These are phyloP conservation scores for Acanthosepion lycidas DNA, from an alignment of 2,888 invertebrate genomes.

Conservation along the genomic window DNA sequence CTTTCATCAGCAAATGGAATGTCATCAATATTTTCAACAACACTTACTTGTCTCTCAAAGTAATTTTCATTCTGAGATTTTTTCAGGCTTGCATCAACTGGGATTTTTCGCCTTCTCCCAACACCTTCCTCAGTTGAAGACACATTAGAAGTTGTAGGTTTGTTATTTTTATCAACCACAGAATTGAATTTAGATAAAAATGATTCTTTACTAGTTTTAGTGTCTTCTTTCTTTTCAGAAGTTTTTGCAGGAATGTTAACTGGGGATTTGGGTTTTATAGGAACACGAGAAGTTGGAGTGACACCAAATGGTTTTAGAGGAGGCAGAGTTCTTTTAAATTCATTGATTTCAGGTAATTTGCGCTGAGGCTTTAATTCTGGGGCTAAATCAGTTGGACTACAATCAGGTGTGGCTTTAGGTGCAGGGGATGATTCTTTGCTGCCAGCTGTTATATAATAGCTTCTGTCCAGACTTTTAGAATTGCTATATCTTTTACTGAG, in stretches of 20 bases:
- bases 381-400: constrained; percentile 38
- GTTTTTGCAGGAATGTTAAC: constrained; percentile 15
- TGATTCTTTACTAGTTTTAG: not conserved
- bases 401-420: constrained; percentile 36
- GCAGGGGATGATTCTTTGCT: constrained; percentile 39
- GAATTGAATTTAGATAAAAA: not conserved
- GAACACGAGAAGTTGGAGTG: constrained; percentile 10
- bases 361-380: not conserved
- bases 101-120: constrained; percentile 57
- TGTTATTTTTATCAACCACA: not conserved
- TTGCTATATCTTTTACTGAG: constrained; percentile 24
- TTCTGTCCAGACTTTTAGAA: constrained; percentile 40
- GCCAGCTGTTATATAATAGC: constrained; percentile 24
- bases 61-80: constrained; percentile 54
- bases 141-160: not conserved
- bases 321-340: constrained; percentile 42
- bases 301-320: constrained; percentile 24
- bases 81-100: constrained; percentile 61
- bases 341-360: constrained; percentile 43
- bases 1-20: constrained; percentile 69
- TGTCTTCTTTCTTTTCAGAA: not conserved
- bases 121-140: not conserved
- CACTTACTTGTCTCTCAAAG: constrained; percentile 54
- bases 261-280: constrained; percentile 11
- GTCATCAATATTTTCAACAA: constrained; percentile 60